These are phyloP conservation scores for Otus sunia DNA, from an alignment of 2,113 vertebrate genomes.

Conservation along the genomic window DNA sequence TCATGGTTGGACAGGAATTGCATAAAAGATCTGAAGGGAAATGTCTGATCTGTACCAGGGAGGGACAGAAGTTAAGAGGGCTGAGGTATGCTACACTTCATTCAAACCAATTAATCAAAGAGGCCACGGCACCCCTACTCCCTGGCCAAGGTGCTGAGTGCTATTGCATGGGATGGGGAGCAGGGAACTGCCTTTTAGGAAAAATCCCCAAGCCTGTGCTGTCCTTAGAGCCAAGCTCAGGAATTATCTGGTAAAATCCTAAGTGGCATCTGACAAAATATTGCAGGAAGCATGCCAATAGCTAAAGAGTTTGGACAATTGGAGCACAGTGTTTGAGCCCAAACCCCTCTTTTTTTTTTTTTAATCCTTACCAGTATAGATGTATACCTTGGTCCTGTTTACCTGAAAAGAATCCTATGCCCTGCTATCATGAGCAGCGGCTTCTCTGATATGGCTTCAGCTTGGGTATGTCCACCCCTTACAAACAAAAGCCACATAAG, in stretches of 20 bases:
- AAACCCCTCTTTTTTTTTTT: background rate
- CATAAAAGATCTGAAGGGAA: background rate
- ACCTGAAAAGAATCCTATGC: background rate
- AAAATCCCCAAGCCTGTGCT: background rate
- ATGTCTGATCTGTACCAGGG: background rate
- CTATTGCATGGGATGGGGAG: background rate
- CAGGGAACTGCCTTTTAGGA: background rate
- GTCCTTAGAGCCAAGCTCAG: background rate
- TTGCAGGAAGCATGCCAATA: background rate
- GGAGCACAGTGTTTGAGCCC: background rate
- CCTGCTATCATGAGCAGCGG: background rate
- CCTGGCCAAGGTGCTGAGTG: background rate
- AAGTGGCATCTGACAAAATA: background rate
- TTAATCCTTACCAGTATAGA: background rate
- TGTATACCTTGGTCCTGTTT: background rate
- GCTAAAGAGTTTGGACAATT: background rate
- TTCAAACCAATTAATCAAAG: background rate
- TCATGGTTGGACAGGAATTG: background rate
- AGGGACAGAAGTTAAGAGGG: background rate
- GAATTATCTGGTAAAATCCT: background rate
- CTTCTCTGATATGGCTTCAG: background rate
- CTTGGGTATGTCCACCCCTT: background rate
- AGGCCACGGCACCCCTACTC: background rate
- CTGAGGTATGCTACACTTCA: background rate
- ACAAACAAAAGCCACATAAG: background rate